Evolutionary conservation across 2,113 vertebrate genomes (phyloP), one percentile per base, ranked within the genome.

Genomic region (Muntiacus reevesi): DNA sequence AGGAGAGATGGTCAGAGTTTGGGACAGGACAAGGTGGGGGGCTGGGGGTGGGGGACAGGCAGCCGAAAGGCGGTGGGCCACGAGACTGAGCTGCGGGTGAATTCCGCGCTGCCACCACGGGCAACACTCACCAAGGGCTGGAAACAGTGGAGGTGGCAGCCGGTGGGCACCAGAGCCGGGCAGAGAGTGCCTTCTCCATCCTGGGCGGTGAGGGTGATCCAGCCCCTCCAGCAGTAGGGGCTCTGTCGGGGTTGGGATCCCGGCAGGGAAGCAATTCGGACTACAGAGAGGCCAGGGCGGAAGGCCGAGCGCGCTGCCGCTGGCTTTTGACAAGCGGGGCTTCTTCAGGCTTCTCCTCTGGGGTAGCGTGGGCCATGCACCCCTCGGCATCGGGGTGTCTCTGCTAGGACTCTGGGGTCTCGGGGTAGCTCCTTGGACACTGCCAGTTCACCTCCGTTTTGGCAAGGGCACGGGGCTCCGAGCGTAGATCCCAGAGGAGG

Each of bases 61-160:
- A 9, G 33, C 27, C 0, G 45, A 43, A 74, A 67, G 23, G 15
- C 3, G 1, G 28, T 1, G 4, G 36, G n/a, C 30, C 16, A 5
- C 1, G 43, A 27, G 36, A 33, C 78, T 40, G 28, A 6, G 21
- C 36, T 5, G 25, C 30, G 9, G 3, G 14, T 13, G n/a, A 2
- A 13, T 30, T 25, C 16, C 30, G 17, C 1, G 40, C 55, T 2
- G 33, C 78, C 7, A 16, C 59, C 2, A 1, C 6, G 0, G 27
- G 45, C 10, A 7, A 36, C 91, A 92, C 93, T 96, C 74, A 97
- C 97, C 89, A 4, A 16, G 60, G 45, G 76, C 55, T 9, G 7
- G 36, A 84, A 55, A 52, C 40, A 19, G 81, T 9, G 0, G 13
- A 50, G 57, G 36, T 17, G 1, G 62, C 3, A 0, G 5, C 4